Conservation (phyloP, 2,888 invertebrate genomes). For the Agrotis clavis region DNA sequence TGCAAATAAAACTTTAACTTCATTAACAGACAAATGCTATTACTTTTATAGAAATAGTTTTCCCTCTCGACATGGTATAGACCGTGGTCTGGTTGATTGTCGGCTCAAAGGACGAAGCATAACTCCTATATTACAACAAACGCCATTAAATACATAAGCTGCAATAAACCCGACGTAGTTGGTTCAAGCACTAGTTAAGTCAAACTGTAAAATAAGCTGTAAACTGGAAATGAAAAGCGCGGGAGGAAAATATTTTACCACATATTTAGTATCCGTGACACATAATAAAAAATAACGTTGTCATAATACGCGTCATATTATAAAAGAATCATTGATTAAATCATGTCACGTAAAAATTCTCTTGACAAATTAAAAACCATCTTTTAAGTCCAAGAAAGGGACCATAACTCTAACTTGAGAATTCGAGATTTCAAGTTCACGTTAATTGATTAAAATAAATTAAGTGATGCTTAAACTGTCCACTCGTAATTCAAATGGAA, state of each 20-base stretch:
- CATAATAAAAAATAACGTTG: too few species aligned
- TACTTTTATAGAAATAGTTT: neutral
- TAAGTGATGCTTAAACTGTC: constrained; percentile 19
- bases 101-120: neutral
- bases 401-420: constrained; percentile 10
- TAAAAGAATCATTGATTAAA: neutral
- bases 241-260: constrained; percentile 1
- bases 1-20: too few species aligned
- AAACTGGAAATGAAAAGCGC: constrained; percentile 7
- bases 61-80: neutral
- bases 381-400: neutral
- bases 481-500: constrained; percentile 17
- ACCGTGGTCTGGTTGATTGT: neutral
- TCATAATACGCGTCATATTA: neutral
- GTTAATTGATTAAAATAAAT: constrained; percentile 46
- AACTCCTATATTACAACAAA: neutral
- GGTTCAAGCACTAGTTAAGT: neutral
- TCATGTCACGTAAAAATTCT: neutral
- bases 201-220: neutral
- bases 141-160: neutral
- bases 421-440: constrained; percentile 15
- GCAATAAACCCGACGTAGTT: neutral
- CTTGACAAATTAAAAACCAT: constrained; percentile 7
- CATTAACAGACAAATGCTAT: too few species aligned
- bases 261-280: neutral